Conservation (phyloP, 2,113 vertebrate genomes). For the Actenoides lindsayi region DNA sequence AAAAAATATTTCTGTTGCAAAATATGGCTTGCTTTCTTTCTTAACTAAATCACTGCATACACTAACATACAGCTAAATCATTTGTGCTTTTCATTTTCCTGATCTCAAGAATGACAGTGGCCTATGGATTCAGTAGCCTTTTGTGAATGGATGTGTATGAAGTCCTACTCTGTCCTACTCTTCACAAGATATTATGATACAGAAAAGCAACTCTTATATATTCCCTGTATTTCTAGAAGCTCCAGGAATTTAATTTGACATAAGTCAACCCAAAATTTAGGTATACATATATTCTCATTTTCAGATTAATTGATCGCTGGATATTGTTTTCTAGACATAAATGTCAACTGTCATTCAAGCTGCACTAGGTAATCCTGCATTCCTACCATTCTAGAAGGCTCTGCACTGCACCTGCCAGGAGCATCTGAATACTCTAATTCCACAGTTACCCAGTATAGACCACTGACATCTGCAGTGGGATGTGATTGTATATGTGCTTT, state of each 20-base stretch:
- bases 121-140: neutral
- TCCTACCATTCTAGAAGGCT: neutral
- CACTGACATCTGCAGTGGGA: neutral
- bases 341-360: neutral
- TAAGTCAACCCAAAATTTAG: neutral
- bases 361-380: neutral
- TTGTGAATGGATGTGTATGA: neutral
- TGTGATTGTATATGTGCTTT: neutral
- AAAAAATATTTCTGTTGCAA: neutral
- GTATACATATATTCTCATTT: neutral
- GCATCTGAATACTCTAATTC: neutral
- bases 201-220: neutral
- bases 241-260: neutral
- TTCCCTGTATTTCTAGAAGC: neutral
- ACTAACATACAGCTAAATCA: neutral
- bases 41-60: neutral
- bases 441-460: neutral
- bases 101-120: neutral
- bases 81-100: neutral
- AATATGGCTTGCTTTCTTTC: neutral
- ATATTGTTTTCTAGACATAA: neutral
- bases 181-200: neutral
- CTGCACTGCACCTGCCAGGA: neutral
- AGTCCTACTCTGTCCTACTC: no score
- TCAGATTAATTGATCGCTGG: neutral